phyloP scores from a whole-genome alignment of 2,113 vertebrate genomes.

The Coptodon bakossiorum region DNA sequence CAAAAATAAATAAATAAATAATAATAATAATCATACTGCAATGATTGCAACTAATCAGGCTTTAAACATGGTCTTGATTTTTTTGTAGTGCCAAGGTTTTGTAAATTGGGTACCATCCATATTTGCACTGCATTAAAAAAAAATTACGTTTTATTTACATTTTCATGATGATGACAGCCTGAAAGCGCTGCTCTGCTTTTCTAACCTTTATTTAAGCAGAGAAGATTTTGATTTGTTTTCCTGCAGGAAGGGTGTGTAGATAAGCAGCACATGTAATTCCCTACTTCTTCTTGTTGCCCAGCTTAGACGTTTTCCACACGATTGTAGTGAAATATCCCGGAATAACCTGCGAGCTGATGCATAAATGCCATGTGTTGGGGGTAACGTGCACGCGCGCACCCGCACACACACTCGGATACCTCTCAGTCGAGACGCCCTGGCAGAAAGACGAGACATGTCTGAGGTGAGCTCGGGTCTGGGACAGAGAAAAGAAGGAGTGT shows the following conservation, averaged over 20 bases:
- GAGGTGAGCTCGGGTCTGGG: slow-evolving; percentile 10
- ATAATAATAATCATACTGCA: not conserved
- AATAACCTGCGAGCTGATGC: not conserved
- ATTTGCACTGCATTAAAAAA: not conserved
- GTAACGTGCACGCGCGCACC: not conserved
- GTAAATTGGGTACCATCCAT: not conserved
- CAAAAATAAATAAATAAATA: not conserved
- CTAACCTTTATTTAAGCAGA: not conserved
- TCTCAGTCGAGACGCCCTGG: not conserved
- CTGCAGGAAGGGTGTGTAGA: not conserved
- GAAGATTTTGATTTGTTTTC: not conserved
- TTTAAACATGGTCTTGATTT: not conserved
- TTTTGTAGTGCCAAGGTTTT: not conserved
- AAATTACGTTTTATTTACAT: not conserved
- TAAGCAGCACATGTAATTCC: not conserved
- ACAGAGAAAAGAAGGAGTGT: not conserved
- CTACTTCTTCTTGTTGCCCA: not conserved
- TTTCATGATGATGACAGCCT: not conserved
- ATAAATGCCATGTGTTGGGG: not conserved
- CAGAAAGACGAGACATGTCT: slow-evolving; percentile 23
- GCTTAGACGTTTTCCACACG: not conserved
- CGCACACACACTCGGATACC: not conserved
- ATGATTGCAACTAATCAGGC: not conserved
- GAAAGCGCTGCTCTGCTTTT: not conserved
- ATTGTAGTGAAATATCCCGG: not conserved